Base-by-base conservation (phyloP, 92 coral and sea anemone species). In the Phenganax stokvisi region DNA sequence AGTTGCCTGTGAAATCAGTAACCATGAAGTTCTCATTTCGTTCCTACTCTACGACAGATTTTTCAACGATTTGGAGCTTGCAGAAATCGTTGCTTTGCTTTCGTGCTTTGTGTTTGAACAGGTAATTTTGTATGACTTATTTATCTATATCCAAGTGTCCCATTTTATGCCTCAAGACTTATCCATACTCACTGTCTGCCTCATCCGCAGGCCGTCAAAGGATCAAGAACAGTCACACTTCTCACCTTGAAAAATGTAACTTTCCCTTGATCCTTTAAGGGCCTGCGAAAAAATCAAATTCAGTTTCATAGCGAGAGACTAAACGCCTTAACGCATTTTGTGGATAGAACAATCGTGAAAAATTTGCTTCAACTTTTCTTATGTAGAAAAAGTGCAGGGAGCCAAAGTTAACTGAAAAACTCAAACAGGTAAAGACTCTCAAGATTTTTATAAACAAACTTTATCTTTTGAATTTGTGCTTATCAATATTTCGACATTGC, bases 81-180 rank as follows among this genome's bases (percentile, higher is more conserved):
- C 96, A 2, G 99, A 92, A 81, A 92, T 96, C 12, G 97, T 92
- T 56, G 99, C 99, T 71, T 76, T 96, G 13, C 83, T 96, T 58
- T 96, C 99, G 6, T 96, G 99, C 81, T 96, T 96, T 54, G 99
- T 96, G 51, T 96, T 96, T 72, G 89, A 92, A 75, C 99, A 91
- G 93, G 97, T 91, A 85, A 47, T 61, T 10, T 15, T 67, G 4
- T 15, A 7, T 27, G 13, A 37, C 47, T 37, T 37, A 37, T 37
- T 1, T 37, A 37, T 37, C 47, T 37, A 37, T 37, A 1, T 37
- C 5, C 5, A 5, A 37, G 47, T 37, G 47, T 5, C 47, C 47
- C 47, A 37, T 37, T 37, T 37, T 37, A 5, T 37, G 5, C 47
- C 47, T 37, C 47, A 37, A 37, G 2, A 37, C 47, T 37, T 5